Percentiles rank a stretch among this genome's conserved stretches.
Evolutionary conservation across 2,888 invertebrate species (phyloP).

Genomic region (Pollenia amentaria): DNA sequence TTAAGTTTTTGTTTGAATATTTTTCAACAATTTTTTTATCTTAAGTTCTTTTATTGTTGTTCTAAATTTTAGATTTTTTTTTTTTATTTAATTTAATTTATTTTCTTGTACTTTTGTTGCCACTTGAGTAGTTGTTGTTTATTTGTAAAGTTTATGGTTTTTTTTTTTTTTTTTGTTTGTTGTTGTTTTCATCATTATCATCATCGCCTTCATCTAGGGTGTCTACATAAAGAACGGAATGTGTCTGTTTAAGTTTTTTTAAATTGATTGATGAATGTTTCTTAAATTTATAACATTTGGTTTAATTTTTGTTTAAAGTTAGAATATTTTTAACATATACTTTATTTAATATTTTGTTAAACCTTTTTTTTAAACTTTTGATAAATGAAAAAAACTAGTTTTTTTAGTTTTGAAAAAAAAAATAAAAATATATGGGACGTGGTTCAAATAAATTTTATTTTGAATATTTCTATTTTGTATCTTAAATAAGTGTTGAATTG

Average conservation of each 20-base stretch:
- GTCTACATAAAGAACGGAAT: constrained; percentile 46
- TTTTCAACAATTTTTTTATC: neutral
- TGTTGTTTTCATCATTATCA: constrained; percentile 16
- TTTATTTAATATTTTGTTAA: constrained; percentile 4
- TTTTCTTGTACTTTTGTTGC: constrained; percentile 53
- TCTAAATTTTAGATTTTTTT: neutral
- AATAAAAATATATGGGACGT: constrained; percentile 23
- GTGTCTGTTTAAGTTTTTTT: constrained; percentile 45
- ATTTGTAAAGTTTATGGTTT: constrained; percentile 50
- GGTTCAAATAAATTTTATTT: constrained; percentile 52
- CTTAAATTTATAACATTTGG: constrained; percentile 45
- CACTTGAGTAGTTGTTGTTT: constrained; percentile 67
- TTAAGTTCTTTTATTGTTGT: constrained; percentile 2
- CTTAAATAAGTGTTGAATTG: constrained; percentile 44
- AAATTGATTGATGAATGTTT: constrained; percentile 66
- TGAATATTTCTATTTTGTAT: constrained; percentile 11
- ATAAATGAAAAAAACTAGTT: constrained; percentile 20
- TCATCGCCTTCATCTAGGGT: constrained; percentile 23
- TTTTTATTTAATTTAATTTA: constrained; percentile 23
- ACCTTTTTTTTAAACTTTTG: neutral
- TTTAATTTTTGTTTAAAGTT: constrained; percentile 1
- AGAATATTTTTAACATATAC: constrained; percentile 19
- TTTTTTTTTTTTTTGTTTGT: no score
- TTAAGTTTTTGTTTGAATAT: neutral
- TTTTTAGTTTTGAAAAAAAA: neutral